These are phyloP conservation scores for Mormyrus proboscirostris DNA, from an alignment of 2,797 vertebrate genomes.

Conservation along the genomic window DNA sequence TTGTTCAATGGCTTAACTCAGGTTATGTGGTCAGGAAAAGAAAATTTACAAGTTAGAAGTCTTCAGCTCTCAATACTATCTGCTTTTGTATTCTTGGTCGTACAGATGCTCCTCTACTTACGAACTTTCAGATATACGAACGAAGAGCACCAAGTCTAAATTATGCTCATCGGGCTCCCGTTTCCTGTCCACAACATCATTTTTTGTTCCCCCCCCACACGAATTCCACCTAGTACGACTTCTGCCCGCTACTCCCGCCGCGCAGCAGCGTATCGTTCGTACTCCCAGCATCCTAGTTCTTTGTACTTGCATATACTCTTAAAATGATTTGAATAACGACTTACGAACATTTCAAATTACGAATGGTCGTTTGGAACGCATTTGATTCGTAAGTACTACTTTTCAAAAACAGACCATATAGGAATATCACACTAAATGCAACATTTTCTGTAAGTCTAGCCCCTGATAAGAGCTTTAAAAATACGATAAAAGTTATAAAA, in stretches of 20 bases:
- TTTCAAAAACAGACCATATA: background rate
- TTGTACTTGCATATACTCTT: background rate
- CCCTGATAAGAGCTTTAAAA: background rate
- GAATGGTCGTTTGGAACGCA: background rate
- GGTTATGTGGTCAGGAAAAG: too few species aligned
- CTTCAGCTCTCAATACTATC: background rate
- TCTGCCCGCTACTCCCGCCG: too few species aligned
- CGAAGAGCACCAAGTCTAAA: background rate
- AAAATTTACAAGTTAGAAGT: background rate
- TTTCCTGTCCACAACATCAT: too few species aligned
- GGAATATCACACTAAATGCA: background rate
- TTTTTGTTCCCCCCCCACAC: too few species aligned
- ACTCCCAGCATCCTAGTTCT: background rate
- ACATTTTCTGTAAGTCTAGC: background rate
- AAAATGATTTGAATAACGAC: background rate
- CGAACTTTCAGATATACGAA: background rate
- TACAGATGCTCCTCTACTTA: background rate
- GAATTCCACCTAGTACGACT: too few species aligned
- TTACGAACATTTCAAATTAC: too few species aligned
- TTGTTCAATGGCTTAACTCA: too few species aligned
- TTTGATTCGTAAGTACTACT: background rate
- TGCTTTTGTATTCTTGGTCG: background rate
- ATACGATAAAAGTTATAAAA: background rate
- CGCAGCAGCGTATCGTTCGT: background rate
- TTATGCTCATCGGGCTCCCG: too few species aligned